Conservation (phyloP, 2,113 vertebrate species). For the Channa maculata region DNA sequence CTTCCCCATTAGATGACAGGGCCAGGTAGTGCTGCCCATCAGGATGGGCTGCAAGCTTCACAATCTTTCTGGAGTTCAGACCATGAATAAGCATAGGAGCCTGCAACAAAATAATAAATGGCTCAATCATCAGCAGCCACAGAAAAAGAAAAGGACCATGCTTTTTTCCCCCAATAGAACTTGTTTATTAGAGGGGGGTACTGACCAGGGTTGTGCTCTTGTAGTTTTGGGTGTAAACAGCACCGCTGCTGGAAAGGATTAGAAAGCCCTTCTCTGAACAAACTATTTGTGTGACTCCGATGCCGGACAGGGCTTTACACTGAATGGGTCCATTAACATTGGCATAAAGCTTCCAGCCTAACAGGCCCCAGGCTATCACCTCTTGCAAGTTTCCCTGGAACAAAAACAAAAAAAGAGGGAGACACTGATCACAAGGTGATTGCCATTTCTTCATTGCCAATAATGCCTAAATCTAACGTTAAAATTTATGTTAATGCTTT, state of each 20-base stretch:
- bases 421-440: neutral
- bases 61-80: constrained; percentile 92
- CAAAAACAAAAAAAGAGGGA: neutral
- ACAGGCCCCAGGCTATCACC: constrained; percentile 95
- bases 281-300: constrained; percentile 93
- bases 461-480: no score
- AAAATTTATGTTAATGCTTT: neutral
- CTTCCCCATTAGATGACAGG: constrained; percentile 93
- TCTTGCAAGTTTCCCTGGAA: constrained; percentile 93
- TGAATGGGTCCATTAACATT: constrained; percentile 95
- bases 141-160: no score
- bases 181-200: neutral
- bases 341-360: constrained; percentile 96
- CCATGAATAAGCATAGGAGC: constrained; percentile 92
- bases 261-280: constrained; percentile 97
- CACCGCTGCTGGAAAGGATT: constrained; percentile 91
- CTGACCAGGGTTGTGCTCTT: constrained; percentile 94
- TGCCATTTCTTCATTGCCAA: neutral
- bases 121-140: constrained; percentile 1
- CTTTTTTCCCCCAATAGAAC: no score
- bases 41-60: constrained; percentile 96
- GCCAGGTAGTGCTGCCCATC: constrained; percentile 97
- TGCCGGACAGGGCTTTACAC: constrained; percentile 92
- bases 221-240: constrained; percentile 94
- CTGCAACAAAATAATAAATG: constrained; percentile 74